A percentile compares a stretch with the other conserved stretches of the same genome.
Conservation (phyloP, 2,797 vertebrate species). For the Lateolabrax maculatus region DNA sequence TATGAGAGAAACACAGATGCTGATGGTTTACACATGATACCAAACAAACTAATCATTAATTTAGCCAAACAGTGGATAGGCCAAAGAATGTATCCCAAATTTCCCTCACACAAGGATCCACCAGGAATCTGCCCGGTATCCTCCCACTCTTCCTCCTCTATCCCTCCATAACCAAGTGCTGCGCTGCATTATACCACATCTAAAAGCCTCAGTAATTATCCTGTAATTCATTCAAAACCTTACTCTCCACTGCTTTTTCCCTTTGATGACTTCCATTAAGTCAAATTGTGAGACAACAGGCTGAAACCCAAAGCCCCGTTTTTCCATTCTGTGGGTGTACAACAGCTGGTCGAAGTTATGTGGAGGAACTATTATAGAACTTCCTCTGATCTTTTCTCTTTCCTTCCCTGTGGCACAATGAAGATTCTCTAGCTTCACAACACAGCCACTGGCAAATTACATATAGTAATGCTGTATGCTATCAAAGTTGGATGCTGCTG, state of each 20-base stretch:
- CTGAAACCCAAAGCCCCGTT: constrained; percentile 61
- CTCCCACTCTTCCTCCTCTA: constrained; percentile 37
- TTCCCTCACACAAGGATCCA: constrained; percentile 21
- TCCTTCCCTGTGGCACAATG: constrained; percentile 25
- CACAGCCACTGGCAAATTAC: constrained; percentile 4
- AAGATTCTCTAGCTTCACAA: constrained; percentile 32
- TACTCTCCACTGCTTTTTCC: constrained; percentile 50
- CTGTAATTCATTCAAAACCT: constrained; percentile 76
- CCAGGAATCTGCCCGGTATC: constrained; percentile 33
- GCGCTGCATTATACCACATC: constrained; percentile 70
- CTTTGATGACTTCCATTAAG: constrained; percentile 77
- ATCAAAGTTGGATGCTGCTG: constrained; percentile 4
- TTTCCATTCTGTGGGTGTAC: constrained; percentile 62
- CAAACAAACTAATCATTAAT: constrained; percentile 42
- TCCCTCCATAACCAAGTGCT: constrained; percentile 48
- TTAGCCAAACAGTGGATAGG: constrained; percentile 31
- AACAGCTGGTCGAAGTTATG: constrained; percentile 70
- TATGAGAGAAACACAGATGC: constrained; percentile 11
- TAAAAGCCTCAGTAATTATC: constrained; percentile 72
- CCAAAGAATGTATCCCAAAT: constrained; percentile 38
- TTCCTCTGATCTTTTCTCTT: constrained; percentile 56
- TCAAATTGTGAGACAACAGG: constrained; percentile 67
- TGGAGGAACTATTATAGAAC: constrained; percentile 45
- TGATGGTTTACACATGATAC: neutral
- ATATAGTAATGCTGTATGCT: constrained; percentile 29